Percentiles rank a stretch among this genome's conserved stretches.
Conservation (phyloP, 1,140 invertebrate species). For the Lepidostoma basale region DNA sequence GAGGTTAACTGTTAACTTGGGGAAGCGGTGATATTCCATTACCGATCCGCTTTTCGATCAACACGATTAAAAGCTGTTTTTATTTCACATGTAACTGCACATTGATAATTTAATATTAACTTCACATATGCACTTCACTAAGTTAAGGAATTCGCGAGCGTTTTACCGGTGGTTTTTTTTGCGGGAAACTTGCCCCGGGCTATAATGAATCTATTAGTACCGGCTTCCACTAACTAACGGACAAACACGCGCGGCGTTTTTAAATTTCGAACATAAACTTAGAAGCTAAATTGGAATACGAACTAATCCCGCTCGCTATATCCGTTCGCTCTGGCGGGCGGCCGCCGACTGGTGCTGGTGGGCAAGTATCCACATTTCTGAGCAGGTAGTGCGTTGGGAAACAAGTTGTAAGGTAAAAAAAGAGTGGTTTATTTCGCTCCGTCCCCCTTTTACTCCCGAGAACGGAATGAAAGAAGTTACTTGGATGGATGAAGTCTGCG, state of each 20-base stretch:
- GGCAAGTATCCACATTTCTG: conserved; percentile 15
- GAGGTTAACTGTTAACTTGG: neutral
- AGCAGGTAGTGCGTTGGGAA: conserved; percentile 41
- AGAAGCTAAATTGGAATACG: neutral
- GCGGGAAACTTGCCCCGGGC: neutral
- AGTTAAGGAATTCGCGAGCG: neutral
- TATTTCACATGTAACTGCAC: too few relatives aligned
- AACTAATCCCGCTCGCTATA: too few relatives aligned
- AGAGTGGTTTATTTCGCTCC: conserved; percentile 29
- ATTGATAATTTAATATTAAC: too few relatives aligned
- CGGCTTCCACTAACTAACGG: neutral
- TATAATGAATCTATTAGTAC: neutral
- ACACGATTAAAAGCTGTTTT: too few relatives aligned
- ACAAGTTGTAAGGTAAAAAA: conserved; percentile 46
- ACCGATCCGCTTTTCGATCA: too few relatives aligned
- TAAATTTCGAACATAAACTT: conserved; percentile 48
- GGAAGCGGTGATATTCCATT: too few relatives aligned
- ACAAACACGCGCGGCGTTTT: conserved; percentile 46
- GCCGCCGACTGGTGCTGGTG: conserved; percentile 15
- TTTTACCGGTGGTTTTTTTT: conserved; percentile 17
- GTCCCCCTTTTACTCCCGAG: conserved; percentile 47
- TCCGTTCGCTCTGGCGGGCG: conserved; percentile 47
- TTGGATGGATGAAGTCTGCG: neutral
- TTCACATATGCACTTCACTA: conserved; percentile 5
- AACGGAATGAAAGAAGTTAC: neutral